Evolutionary conservation across 2,113 vertebrate genomes (phyloP).

Genomic region (Catharus bicknelli): DNA sequence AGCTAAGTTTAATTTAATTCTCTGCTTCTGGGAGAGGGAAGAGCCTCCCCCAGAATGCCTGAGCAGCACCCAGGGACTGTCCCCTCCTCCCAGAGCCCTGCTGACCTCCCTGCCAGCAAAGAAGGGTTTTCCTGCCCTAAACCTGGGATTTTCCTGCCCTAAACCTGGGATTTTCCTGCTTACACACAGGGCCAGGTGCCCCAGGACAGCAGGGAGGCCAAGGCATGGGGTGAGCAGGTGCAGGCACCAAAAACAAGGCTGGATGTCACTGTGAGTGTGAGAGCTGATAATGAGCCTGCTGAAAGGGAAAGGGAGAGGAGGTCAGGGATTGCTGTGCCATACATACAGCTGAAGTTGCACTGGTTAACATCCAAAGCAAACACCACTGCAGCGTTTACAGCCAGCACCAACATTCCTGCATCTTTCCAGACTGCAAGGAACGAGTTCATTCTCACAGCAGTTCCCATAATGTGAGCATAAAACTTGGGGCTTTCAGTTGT

Average conservation of each 20-base stretch:
- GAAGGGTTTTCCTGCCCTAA: not conserved
- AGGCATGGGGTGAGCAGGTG: not conserved
- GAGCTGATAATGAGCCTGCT: not conserved
- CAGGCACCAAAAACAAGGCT: not conserved
- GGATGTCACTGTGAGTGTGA: not conserved
- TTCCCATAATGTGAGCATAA: not conserved
- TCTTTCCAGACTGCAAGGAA: not conserved
- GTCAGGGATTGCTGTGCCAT: conserved; percentile 4
- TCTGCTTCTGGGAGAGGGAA: not conserved
- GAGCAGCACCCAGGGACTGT: not conserved
- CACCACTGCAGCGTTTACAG: not conserved
- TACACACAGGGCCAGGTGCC: not conserved
- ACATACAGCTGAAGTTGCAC: not conserved
- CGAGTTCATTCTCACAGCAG: not conserved
- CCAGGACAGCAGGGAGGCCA: not conserved
- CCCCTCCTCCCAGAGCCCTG: not conserved
- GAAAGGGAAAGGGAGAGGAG: not conserved
- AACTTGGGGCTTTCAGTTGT: not conserved
- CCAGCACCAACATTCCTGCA: conserved; percentile 36
- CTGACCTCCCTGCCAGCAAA: not conserved
- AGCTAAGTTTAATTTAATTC: conserved; percentile 59
- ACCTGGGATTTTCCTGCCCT: too few relatives aligned
- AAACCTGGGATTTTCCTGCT: too few relatives aligned
- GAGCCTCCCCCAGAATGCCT: conserved; percentile 22
- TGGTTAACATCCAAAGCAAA: conserved; percentile 47